Conservation (phyloP, 2,113 vertebrate species). For the Eudyptes chrysolophus region DNA sequence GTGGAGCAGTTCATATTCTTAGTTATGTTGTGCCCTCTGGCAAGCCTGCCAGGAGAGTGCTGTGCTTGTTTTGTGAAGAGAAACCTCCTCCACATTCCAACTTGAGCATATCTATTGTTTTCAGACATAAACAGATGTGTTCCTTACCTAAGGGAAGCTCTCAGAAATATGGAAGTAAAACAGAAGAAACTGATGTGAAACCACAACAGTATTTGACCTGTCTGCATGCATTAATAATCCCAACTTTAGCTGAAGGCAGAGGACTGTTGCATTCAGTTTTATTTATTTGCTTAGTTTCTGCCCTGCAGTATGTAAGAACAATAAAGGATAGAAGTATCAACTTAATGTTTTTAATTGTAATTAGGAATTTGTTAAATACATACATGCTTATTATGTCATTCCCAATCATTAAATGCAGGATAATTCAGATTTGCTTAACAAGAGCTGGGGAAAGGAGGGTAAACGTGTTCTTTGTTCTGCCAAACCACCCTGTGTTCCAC, state of each 20-base stretch:
- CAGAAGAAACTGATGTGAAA: constrained; percentile 67
- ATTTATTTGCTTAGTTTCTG: constrained; percentile 28
- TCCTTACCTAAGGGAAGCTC: constrained; percentile 68
- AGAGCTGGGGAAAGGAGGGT: background rate
- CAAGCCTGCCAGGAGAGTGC: constrained; percentile 63
- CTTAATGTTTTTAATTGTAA: background rate
- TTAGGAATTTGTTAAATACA: background rate
- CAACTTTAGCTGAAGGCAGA: constrained; percentile 44
- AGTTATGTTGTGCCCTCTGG: constrained; percentile 65
- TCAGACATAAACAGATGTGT: constrained; percentile 64
- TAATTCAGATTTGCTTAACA: background rate
- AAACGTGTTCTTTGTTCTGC: background rate
- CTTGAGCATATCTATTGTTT: constrained; percentile 52
- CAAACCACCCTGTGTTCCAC: background rate
- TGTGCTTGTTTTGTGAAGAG: constrained; percentile 67
- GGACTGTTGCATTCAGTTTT: constrained; percentile 31
- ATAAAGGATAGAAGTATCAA: background rate
- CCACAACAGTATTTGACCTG: constrained; percentile 56
- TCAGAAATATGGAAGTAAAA: constrained; percentile 67
- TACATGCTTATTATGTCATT: background rate
- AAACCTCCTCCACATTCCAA: constrained; percentile 67
- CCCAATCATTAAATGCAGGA: background rate
- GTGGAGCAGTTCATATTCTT: constrained; percentile 71
- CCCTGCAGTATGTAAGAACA: background rate
- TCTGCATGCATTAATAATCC: constrained; percentile 57